These are phyloP conservation scores for Littorina saxatilis DNA, from an alignment of 1,140 invertebrate species.

Conservation along the genomic window DNA sequence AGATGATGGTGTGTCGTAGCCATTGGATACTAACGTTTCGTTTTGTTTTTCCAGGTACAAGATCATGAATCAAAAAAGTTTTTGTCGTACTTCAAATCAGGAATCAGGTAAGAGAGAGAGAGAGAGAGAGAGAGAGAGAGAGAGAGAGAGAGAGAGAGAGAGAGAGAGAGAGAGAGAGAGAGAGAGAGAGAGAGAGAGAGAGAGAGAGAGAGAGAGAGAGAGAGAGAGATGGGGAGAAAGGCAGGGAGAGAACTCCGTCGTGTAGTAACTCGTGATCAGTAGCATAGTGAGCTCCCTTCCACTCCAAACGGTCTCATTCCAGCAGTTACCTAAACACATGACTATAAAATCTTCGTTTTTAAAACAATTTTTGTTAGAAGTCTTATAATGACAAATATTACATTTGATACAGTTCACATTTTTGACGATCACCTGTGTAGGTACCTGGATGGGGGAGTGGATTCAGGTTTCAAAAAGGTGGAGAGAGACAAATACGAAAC, in stretches of 20 bases:
- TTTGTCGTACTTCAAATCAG: conserved; percentile 83
- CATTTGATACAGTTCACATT: no score
- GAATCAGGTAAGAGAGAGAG: conserved; percentile 57
- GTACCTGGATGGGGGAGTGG: conserved; percentile 89
- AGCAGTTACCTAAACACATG: no score
- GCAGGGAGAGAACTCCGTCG: background rate
- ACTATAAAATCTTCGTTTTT: no score
- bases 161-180: conserved; percentile 19
- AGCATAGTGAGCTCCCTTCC: no score
- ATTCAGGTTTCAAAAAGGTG: conserved; percentile 89
- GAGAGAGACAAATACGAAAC: conserved; percentile 81
- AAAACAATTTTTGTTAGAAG: no score
- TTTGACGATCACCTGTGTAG: no score
- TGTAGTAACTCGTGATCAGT: no score
- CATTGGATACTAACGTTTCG: no score
- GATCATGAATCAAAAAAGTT: conserved; percentile 89
- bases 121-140: conserved; percentile 15
- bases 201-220: background rate
- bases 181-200: conserved; percentile 9
- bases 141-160: conserved; percentile 4
- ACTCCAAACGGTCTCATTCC: no score
- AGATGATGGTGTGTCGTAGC: no score
- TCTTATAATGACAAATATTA: no score
- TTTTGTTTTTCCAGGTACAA: conserved; percentile 79
- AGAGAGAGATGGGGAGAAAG: background rate